Evolutionary conservation across 2,888 invertebrate species (phyloP).

Genomic region (Cosmorhoe ocellata): DNA sequence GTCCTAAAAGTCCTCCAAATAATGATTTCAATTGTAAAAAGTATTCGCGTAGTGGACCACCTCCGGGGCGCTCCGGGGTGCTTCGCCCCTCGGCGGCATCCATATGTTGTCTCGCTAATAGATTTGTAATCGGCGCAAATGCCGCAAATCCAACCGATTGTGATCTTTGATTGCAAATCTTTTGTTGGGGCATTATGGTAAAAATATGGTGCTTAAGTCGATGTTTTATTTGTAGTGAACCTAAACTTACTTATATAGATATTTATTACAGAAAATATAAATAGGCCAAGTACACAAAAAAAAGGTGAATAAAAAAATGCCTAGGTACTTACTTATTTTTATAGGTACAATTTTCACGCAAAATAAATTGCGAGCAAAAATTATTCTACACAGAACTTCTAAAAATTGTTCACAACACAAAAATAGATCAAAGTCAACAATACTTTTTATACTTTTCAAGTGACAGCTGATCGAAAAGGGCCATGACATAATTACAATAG

Average conservation of each 20-base stretch:
- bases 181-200: conserved; percentile 28
- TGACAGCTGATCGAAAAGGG: conserved; percentile 61
- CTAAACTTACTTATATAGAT: too few relatives aligned
- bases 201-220: conserved; percentile 21
- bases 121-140: conserved; percentile 69
- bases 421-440: conserved; percentile 35
- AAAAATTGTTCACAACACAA: conserved; percentile 20
- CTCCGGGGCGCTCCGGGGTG: conserved; percentile 53
- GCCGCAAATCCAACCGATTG: conserved; percentile 66
- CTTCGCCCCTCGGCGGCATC: conserved; percentile 49
- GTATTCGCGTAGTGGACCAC: conserved; percentile 43
- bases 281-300: too few relatives aligned
- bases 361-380: too few relatives aligned
- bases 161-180: conserved; percentile 49
- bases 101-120: conserved; percentile 74
- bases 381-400: too few relatives aligned
- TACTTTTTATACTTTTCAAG: conserved; percentile 46
- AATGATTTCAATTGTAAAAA: conserved; percentile 16
- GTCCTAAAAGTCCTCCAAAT: conserved; percentile 18
- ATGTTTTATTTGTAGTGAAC: conserved; percentile 3
- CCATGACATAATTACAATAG: conserved; percentile 61
- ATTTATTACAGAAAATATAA: too few relatives aligned
- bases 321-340: too few relatives aligned
- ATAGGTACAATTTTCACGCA: too few relatives aligned
- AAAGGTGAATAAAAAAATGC: too few relatives aligned